A percentile compares a stretch with the other conserved stretches of the same genome.
Evolutionary conservation across 2,797 vertebrate genomes (phyloP).

Genomic region (Neostethus bicornis): DNA sequence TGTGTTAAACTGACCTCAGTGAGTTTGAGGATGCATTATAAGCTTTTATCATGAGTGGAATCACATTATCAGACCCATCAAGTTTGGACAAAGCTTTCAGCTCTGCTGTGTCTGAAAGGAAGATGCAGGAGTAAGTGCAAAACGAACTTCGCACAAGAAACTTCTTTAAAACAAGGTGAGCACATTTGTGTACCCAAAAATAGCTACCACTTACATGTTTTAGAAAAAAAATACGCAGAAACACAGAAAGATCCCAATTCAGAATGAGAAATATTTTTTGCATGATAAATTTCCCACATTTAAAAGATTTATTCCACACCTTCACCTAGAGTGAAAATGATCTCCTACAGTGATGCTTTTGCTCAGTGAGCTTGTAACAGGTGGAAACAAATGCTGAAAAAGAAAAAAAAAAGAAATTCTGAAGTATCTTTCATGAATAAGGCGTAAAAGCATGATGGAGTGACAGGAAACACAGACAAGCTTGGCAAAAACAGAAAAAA

Average conservation of each 20-base stretch:
- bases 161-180: slow-evolving; percentile 35
- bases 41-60: slow-evolving; percentile 62
- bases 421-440: background rate
- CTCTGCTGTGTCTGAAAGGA: slow-evolving; percentile 20
- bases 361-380: background rate
- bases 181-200: slow-evolving; percentile 19
- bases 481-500: background rate
- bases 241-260: no score
- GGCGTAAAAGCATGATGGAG: background rate
- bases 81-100: slow-evolving; percentile 46
- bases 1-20: slow-evolving; percentile 63
- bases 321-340: background rate
- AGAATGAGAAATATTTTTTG: background rate
- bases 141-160: slow-evolving; percentile 13
- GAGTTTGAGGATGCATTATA: slow-evolving; percentile 56
- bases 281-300: no score
- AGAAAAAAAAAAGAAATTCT: background rate
- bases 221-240: background rate
- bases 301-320: background rate
- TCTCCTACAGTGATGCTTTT: background rate
- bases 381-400: background rate
- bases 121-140: background rate
- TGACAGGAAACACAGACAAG: background rate
- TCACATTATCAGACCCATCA: slow-evolving; percentile 51
- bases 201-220: background rate